Evolutionary conservation across 2,797 vertebrate genomes (phyloP).

Genomic region (Myotis myotis): DNA sequence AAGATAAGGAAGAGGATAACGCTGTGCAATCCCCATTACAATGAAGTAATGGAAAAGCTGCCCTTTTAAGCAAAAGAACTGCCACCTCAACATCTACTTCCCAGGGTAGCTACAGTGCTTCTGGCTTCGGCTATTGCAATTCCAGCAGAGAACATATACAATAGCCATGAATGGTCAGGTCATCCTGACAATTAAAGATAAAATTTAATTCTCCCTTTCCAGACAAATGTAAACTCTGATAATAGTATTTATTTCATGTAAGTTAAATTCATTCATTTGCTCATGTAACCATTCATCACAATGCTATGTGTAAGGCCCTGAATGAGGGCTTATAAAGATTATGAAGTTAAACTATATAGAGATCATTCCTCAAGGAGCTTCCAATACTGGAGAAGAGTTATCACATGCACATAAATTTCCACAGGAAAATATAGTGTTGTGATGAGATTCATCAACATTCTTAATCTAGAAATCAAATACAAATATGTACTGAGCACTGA

Average conservation of each 20-base stretch:
- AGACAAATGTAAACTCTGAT: background rate
- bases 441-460: background rate
- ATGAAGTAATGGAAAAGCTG: slow-evolving; percentile 21
- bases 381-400: background rate
- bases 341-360: background rate
- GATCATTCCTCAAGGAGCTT: slow-evolving; percentile 5
- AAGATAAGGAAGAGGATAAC: background rate
- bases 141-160: background rate
- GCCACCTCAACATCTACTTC: background rate
- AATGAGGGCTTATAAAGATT: background rate
- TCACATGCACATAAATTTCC: background rate
- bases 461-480: slow-evolving; percentile 44
- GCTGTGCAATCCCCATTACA: background rate
- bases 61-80: slow-evolving; percentile 20
- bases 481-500: slow-evolving; percentile 58
- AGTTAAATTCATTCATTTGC: background rate
- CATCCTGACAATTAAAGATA: background rate
- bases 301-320: background rate
- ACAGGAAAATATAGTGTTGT: background rate
- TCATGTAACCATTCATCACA: background rate
- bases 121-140: background rate
- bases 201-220: slow-evolving; percentile 2
- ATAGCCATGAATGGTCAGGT: background rate
- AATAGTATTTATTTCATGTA: background rate
- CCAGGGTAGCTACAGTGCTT: background rate